Conservation (phyloP, 2,113 vertebrate genomes). For the Isichthys henryi region DNA sequence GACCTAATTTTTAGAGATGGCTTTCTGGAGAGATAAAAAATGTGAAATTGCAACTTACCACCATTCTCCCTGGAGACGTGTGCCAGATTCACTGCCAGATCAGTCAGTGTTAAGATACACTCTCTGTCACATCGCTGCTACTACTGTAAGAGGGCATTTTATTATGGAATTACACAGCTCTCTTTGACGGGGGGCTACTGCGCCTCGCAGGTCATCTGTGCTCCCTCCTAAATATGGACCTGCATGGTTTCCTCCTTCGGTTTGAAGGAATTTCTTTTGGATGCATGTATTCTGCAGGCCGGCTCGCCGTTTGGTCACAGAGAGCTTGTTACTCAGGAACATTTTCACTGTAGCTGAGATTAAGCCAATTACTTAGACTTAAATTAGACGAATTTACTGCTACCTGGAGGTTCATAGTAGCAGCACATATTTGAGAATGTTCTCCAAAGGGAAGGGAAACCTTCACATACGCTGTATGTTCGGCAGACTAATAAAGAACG, state of each 20-base stretch:
- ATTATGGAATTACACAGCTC: not conserved
- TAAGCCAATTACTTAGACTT: not conserved
- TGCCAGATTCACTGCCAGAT: constrained; percentile 20
- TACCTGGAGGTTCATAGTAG: not conserved
- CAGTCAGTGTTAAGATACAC: constrained; percentile 10
- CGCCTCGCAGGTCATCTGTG: not conserved
- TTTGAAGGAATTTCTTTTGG: not conserved
- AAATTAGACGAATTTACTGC: not conserved
- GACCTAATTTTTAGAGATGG: constrained; percentile 9
- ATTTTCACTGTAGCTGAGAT: not conserved
- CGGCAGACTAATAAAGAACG: not conserved
- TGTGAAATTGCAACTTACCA: constrained; percentile 13
- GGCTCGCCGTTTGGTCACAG: not conserved
- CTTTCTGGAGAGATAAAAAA: not conserved
- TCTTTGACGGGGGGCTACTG: not conserved
- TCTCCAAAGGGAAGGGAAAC: not conserved
- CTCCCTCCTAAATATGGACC: not conserved
- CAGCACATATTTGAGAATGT: not conserved
- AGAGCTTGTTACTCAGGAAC: not conserved
- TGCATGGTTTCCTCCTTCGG: not conserved
- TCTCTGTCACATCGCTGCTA: not conserved
- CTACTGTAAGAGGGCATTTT: not conserved
- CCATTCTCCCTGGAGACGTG: constrained; percentile 17
- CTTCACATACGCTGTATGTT: not conserved
- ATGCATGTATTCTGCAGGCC: not conserved